Percentiles rank a stretch among this genome's conserved stretches.
These are phyloP conservation scores for Neoascia interrupta DNA, from an alignment of 2,888 invertebrate species.

Conservation along the genomic window DNA sequence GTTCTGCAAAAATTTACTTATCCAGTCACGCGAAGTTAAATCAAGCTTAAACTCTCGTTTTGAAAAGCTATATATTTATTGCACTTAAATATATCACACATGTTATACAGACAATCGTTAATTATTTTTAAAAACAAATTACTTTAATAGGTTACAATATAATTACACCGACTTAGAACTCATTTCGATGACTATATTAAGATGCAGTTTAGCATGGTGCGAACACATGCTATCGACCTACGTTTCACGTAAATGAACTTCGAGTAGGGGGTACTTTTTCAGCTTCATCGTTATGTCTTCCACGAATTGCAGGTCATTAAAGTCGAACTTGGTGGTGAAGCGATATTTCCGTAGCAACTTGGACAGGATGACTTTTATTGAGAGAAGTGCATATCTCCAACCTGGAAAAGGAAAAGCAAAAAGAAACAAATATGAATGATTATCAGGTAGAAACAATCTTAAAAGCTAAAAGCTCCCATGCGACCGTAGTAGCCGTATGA, in stretches of 20 bases:
- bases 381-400: constrained; percentile 76
- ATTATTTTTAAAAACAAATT: neutral
- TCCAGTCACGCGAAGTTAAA: too few species aligned
- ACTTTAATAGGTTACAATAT: neutral
- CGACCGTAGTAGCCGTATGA: too few species aligned
- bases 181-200: neutral
- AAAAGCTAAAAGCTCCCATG: too few species aligned
- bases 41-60: too few species aligned
- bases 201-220: too few species aligned
- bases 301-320: constrained; percentile 75
- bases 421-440: too few species aligned
- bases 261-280: constrained; percentile 73
- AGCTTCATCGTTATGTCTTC: constrained; percentile 77
- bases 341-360: constrained; percentile 75
- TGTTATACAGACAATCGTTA: neutral
- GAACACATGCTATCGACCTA: too few species aligned
- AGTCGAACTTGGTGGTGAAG: constrained; percentile 75
- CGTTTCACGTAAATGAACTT: constrained; percentile 70
- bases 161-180: neutral
- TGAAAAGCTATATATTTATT: too few species aligned
- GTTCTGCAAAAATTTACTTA: too few species aligned
- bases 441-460: too few species aligned
- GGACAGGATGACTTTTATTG: constrained; percentile 75
- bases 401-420: constrained; percentile 73
- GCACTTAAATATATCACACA: constrained; percentile 25